phyloP scores from a whole-genome alignment of 2,113 vertebrate species.

The Larimichthys polyactis region DNA sequence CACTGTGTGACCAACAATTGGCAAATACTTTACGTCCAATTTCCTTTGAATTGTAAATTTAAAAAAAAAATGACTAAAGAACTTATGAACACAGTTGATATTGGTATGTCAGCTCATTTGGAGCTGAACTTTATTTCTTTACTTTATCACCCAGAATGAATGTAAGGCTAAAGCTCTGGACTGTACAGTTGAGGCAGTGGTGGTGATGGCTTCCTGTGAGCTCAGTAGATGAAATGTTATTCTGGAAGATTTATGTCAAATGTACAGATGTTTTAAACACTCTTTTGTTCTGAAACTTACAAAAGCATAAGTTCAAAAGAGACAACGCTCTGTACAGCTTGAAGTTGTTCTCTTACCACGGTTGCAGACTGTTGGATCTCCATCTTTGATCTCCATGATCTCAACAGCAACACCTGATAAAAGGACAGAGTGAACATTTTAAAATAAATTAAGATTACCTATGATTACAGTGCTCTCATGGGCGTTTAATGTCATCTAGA shows the following conservation, averaged over 20 bases:
- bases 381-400: slow-evolving; percentile 5
- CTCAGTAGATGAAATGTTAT: neutral
- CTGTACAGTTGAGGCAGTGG: neutral
- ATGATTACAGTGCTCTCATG: neutral
- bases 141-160: neutral
- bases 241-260: too few species aligned
- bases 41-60: too few species aligned
- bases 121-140: neutral
- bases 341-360: neutral
- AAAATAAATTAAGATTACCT: too few species aligned
- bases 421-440: neutral
- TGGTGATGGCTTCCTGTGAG: neutral
- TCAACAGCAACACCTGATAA: slow-evolving; percentile 7
- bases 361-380: neutral
- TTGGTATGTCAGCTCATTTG: neutral
- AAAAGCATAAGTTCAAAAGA: too few species aligned
- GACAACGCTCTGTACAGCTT: neutral
- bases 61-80: too few species aligned
- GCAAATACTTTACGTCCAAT: too few species aligned
- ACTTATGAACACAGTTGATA: too few species aligned
- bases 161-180: neutral
- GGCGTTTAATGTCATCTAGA: neutral
- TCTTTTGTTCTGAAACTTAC: too few species aligned
- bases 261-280: too few species aligned
- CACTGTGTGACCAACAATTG: too few species aligned